A percentile compares a stretch with the other conserved stretches of the same genome.
phyloP scores from a whole-genome alignment of 2,113 vertebrate genomes.

The Daboia siamensis region DNA sequence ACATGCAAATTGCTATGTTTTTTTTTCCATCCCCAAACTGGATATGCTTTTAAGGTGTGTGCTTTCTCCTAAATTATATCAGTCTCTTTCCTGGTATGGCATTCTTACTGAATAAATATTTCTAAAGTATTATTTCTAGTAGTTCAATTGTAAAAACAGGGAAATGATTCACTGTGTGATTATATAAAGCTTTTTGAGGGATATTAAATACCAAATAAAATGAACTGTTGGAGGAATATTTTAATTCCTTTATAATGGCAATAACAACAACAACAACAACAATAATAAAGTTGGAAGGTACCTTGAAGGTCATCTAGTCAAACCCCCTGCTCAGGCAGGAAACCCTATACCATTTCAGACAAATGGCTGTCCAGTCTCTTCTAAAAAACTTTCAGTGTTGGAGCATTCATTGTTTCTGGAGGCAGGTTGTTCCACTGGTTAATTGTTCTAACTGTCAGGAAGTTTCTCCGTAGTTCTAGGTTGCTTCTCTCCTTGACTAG shows the following conservation, averaged over 20 bases:
- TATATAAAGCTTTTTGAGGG: neutral
- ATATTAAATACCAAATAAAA: neutral
- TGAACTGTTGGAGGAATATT: neutral
- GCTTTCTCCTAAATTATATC: neutral
- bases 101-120: neutral
- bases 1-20: neutral
- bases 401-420: too few relatives aligned
- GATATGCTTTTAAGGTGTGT: neutral
- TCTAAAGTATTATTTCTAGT: neutral
- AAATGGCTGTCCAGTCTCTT: too few relatives aligned
- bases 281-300: neutral
- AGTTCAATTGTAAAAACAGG: neutral
- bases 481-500: too few relatives aligned
- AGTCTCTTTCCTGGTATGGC: neutral
- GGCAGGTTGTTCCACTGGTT: too few relatives aligned
- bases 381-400: too few relatives aligned
- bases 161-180: neutral
- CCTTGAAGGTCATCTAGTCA: too few relatives aligned
- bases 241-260: neutral
- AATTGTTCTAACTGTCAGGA: too few relatives aligned
- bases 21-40: neutral
- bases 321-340: too few relatives aligned
- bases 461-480: too few relatives aligned
- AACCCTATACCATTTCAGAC: too few relatives aligned
- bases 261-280: neutral